Base-by-base conservation (phyloP, 2,113 vertebrate species). In the Myxocyprinus asiaticus region DNA sequence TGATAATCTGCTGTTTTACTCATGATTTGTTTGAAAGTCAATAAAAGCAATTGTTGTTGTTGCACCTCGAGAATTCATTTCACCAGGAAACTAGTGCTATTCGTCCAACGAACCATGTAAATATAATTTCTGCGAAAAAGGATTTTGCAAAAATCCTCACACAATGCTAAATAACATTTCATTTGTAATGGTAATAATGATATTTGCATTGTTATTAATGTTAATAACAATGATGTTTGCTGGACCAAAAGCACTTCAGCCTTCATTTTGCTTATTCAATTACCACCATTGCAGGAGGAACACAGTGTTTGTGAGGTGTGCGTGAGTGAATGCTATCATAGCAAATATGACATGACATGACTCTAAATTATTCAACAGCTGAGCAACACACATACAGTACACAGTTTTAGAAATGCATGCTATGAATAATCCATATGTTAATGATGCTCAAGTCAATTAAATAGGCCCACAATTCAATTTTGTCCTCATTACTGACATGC, bases 151-250 rank as follows among this genome's bases (percentile, higher is more conserved):
- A 33, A 33, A 33, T 33, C 22, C 22, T 33, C 22, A 33, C 22
- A 33, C 22, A 33, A 33, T 33, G 22, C 22, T 90, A 90, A 91
- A 92, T 90, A 91, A 86, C 85, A 88, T 87, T 88, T 90, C 88
- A 88, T 86, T 42, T 80, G 48, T 55, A 70, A 88, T 87, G 86
- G 89, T 91, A 91, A 92, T 91, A 88, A 33, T 81, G 89, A 91
- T 90, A 91, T 91, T 90, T 91, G 88, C 84, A n/a, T n/a, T n/a
- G n/a, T n/a, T n/a, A n/a, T n/a, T n/a, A n/a, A n/a, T 87, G 86
- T 89, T 91, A 91, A 92, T 91, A 90, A 91, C 88, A 88, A 33
- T 81, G 89, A 91, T 90, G 91, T 91, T 90, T 91, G 88, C 84
- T 91, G 86, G 89, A 91, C 87, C 89, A 85, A 84, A 88, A 33